Evolutionary conservation across 2,888 invertebrate genomes (phyloP).

Genomic region (Andrena trimmerana): DNA sequence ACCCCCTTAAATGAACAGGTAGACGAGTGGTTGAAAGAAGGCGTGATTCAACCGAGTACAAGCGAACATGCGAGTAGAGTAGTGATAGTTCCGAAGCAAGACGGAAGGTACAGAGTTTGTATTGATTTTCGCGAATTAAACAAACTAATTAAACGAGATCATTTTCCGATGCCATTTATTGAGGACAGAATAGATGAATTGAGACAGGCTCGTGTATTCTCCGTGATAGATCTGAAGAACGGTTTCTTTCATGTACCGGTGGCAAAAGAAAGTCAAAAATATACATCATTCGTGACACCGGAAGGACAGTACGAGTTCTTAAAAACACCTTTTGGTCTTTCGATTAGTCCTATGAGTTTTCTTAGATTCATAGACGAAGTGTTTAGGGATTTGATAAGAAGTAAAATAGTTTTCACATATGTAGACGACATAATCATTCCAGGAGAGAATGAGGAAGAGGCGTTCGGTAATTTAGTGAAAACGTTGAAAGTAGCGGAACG

Average conservation of each 20-base stretch:
- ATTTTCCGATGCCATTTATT: slow-evolving; percentile 1
- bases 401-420: slow-evolving; percentile 2
- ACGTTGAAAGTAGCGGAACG: not conserved
- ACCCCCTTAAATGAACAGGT: slow-evolving; percentile 46
- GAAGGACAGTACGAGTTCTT: slow-evolving; percentile 28
- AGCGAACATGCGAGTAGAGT: slow-evolving; percentile 4
- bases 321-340: slow-evolving; percentile 16
- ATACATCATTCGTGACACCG: slow-evolving; percentile 20
- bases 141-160: not conserved
- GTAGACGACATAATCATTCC: slow-evolving; percentile 32
- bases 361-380: slow-evolving; percentile 14
- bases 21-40: slow-evolving; percentile 45
- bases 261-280: slow-evolving; percentile 1
- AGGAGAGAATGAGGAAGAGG: not conserved
- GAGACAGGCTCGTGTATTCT: not conserved
- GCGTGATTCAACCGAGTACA: not conserved
- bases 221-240: slow-evolving; percentile 7
- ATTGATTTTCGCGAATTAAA: slow-evolving; percentile 9
- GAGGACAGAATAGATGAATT: slow-evolving; percentile 12
- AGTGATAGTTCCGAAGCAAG: slow-evolving; percentile 7
- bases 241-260: slow-evolving; percentile 30
- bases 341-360: slow-evolving; percentile 15
- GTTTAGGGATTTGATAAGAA: not conserved
- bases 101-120: slow-evolving; percentile 8
- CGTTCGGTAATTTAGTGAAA: not conserved